Percentiles rank a stretch among this genome's conserved stretches.
Conservation (phyloP, 2,888 invertebrate species). For the Pterostichus madidus region DNA sequence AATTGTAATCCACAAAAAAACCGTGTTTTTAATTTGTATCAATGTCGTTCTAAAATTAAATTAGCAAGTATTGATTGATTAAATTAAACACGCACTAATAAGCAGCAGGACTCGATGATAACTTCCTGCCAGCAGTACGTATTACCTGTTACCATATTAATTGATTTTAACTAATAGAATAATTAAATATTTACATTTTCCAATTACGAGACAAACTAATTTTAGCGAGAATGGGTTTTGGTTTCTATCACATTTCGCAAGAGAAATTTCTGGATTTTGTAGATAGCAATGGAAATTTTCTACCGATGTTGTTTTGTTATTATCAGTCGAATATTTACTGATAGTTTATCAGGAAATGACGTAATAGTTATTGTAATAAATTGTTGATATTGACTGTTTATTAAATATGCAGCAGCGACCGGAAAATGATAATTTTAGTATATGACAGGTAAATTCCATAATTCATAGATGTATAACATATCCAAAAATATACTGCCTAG, state of each 20-base stretch:
- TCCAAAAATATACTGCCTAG: too few relatives aligned
- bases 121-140: slow-evolving; percentile 1
- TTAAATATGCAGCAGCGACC: background rate
- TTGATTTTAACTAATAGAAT: slow-evolving; percentile 58
- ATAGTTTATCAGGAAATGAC: slow-evolving; percentile 31
- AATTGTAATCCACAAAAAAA: background rate
- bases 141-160: slow-evolving; percentile 47
- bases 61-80: slow-evolving; percentile 26
- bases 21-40: slow-evolving; percentile 10
- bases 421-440: background rate
- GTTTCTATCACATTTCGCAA: background rate
- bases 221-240: background rate
- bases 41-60: slow-evolving; percentile 22
- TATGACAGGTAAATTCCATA: background rate
- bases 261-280: slow-evolving; percentile 3
- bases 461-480: too few relatives aligned
- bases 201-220: slow-evolving; percentile 38
- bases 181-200: slow-evolving; percentile 64
- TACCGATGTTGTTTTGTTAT: background rate
- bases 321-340: slow-evolving; percentile 2
- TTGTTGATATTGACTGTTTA: slow-evolving; percentile 22
- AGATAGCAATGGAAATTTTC: background rate
- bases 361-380: slow-evolving; percentile 34
- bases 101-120: slow-evolving; percentile 1
- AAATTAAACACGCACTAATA: background rate